Conservation (phyloP, 1,140 invertebrate genomes). For the Yoshiicerus persimilis region DNA sequence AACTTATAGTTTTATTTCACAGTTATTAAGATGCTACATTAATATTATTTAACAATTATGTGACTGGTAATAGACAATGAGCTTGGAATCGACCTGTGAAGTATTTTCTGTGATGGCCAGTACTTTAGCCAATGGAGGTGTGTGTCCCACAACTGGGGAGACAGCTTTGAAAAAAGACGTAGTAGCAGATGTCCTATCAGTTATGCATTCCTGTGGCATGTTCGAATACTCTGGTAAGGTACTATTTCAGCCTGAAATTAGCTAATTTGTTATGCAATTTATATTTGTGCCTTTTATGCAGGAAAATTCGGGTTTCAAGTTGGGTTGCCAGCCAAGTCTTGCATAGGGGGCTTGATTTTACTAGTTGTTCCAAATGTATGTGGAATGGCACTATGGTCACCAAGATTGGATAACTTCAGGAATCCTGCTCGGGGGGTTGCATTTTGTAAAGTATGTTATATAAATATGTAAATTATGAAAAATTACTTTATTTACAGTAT, state of each 20-base stretch:
- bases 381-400: slow-evolving; percentile 65
- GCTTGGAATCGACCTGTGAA: slow-evolving; percentile 93
- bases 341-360: slow-evolving; percentile 65
- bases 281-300: too few relatives aligned
- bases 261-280: too few relatives aligned
- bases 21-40: too few relatives aligned
- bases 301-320: slow-evolving; percentile 59
- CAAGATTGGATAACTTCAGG: slow-evolving; percentile 63
- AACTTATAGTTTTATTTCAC: too few relatives aligned
- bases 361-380: slow-evolving; percentile 68
- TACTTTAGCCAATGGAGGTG: slow-evolving; percentile 95
- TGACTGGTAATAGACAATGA: slow-evolving; percentile 73
- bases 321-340: slow-evolving; percentile 69
- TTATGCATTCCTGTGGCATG: slow-evolving; percentile 63
- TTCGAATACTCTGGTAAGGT: slow-evolving; percentile 56
- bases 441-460: slow-evolving; percentile 61
- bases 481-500: too few relatives aligned
- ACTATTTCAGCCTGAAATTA: too few relatives aligned
- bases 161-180: slow-evolving; percentile 82
- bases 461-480: too few relatives aligned
- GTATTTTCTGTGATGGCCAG: slow-evolving; percentile 90
- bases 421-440: slow-evolving; percentile 62
- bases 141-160: slow-evolving; percentile 93
- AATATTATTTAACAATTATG: too few relatives aligned
- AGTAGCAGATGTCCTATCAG: slow-evolving; percentile 61